phyloP scores from a whole-genome alignment of 2,113 vertebrate species.

The Eolophus roseicapilla region DNA sequence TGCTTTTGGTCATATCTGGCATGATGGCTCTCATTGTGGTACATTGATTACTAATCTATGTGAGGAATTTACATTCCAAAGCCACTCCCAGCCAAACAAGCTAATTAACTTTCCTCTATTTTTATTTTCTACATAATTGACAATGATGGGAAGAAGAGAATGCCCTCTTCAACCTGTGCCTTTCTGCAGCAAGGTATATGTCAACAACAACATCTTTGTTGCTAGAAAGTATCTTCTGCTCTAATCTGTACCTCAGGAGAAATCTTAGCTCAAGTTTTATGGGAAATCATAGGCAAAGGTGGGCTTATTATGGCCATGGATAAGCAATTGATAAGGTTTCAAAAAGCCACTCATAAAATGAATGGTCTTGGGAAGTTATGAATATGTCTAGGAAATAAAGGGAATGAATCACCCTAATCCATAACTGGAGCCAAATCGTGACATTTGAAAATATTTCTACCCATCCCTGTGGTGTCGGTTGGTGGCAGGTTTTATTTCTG shows the following conservation, averaged over 20 bases:
- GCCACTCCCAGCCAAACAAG: background rate
- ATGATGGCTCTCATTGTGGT: fast-evolving
- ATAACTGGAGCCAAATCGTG: background rate
- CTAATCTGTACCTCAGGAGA: background rate
- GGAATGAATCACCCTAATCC: background rate
- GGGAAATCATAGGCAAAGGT: background rate
- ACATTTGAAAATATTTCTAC: background rate
- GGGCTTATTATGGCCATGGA: background rate
- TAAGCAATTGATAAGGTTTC: background rate
- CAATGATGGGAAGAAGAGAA: background rate
- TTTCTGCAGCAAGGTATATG: background rate
- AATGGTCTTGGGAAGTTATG: background rate
- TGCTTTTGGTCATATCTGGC: fast-evolving
- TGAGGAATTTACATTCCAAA: background rate
- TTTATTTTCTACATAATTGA: background rate
- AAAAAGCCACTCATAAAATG: background rate
- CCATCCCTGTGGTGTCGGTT: background rate
- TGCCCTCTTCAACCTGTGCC: background rate
- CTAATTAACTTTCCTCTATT: background rate
- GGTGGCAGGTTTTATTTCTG: background rate
- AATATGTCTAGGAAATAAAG: background rate
- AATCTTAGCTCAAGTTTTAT: background rate
- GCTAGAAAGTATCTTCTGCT: background rate
- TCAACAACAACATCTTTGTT: background rate
- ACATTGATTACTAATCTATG: background rate